Conservation (phyloP, 2,888 invertebrate species). For the Volucella zonaria region DNA sequence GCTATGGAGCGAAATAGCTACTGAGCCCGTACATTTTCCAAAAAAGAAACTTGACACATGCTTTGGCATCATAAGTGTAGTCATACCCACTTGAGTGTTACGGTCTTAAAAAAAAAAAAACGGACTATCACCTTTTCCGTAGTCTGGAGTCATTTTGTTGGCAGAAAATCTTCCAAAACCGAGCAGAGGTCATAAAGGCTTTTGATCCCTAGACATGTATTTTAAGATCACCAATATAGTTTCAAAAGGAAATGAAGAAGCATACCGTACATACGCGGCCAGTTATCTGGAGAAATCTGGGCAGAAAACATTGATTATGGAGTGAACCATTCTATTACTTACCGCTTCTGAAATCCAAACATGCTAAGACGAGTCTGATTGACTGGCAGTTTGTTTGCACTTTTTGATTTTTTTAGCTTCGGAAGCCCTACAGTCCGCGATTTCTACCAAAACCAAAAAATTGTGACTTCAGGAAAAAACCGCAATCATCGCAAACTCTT, state of each 20-base stretch:
- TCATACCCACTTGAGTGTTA: no score
- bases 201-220: no score
- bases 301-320: no score
- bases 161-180: no score
- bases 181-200: no score
- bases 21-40: no score
- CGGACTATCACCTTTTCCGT: no score
- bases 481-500: not conserved
- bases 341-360: constrained; percentile 87
- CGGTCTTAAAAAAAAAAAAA: no score
- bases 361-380: constrained; percentile 86
- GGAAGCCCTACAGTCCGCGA: constrained; percentile 33
- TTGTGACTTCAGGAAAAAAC: not conserved
- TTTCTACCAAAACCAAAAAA: constrained; percentile 21
- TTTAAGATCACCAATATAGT: not conserved
- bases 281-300: not conserved
- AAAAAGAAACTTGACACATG: no score
- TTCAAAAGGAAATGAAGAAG: not conserved
- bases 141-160: no score
- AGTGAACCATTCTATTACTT: not conserved
- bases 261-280: not conserved
- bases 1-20: no score
- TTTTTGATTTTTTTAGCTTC: constrained; percentile 40
- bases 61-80: no score
- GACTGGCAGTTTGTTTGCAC: constrained; percentile 71